Percentiles rank a stretch among this genome's conserved stretches.
Conservation (phyloP, 2,888 invertebrate species). For the Autographa pulchrina region DNA sequence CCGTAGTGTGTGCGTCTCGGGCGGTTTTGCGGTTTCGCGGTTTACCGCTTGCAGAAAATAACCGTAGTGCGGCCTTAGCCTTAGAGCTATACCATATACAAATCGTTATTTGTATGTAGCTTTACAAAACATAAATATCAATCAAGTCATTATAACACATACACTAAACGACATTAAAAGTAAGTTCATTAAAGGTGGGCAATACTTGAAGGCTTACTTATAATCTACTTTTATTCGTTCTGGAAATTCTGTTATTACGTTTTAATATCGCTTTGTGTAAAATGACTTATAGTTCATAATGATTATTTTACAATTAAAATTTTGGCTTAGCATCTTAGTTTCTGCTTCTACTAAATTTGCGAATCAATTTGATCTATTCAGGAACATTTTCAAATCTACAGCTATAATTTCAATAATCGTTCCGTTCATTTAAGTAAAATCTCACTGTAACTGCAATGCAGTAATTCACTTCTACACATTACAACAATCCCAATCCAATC, state of each 20-base stretch:
- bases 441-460: background rate
- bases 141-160: background rate
- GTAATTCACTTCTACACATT: slow-evolving; percentile 6
- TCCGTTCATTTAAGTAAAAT: background rate
- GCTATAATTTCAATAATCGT: background rate
- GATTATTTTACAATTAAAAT: background rate
- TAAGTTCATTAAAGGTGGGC: background rate
- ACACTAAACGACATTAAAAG: background rate
- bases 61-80: too few species aligned
- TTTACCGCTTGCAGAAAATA: too few species aligned
- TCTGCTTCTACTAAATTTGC: too few species aligned
- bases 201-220: background rate
- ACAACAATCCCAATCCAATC: background rate
- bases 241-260: background rate
- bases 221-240: background rate
- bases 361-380: background rate
- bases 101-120: too few species aligned
- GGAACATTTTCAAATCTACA: background rate
- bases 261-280: background rate
- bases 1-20: too few species aligned
- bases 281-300: background rate
- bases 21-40: too few species aligned
- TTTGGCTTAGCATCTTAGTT: background rate
- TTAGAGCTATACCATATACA: too few species aligned
- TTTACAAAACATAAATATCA: too few species aligned